Evolutionary conservation across 2,888 invertebrate species (phyloP), one percentile per base, ranked within the genome.

Genomic region (Pyralis farinalis): DNA sequence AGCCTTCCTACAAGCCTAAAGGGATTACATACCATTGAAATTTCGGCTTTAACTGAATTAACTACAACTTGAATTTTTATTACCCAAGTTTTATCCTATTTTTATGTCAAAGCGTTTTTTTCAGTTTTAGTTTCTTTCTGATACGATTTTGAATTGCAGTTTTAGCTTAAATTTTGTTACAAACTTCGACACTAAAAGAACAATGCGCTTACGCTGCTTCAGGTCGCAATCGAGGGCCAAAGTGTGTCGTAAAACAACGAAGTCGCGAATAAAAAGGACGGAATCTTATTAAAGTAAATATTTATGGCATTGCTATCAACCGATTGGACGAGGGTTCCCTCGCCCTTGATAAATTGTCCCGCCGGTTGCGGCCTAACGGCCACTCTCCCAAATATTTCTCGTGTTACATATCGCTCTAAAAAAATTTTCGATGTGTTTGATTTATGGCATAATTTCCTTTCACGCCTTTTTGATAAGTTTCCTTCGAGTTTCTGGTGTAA

Each of bases 261-360:
- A 70, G 62, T 67, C 64, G 65, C 74, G 74, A 82, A 83, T 82
- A 82, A 80, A 83, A 85, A 73, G 81, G 82, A 80, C 79, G 75
- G 82, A 83, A 85, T 86, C 80, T 86, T 87, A 88, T 86, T 85
- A 86, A 88, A 87, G 85, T 85, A 87, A 87, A 87, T 87, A 88
- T 88, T 87, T 86, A 87, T 87, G 81, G 83, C 81, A 80, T 75
- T 78, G 80, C 84, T 77, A 84, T 86, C 84, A 84, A 82, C 75
- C 84, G 81, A 84, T 86, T 81, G 86, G 84, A 83, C 80, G 76
- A 85, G 86, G 82, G 82, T 81, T 72, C 70, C 64, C 75, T 71
- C 77, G 71, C 74, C 65, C 72, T 80, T 86, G 87, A 87, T 85
- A 87, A 86, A 87, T 86, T 77, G 83, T 78, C 77, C 71, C 65